phyloP scores from a whole-genome alignment of 2,888 invertebrate species.

The Miltochrista miniata region DNA sequence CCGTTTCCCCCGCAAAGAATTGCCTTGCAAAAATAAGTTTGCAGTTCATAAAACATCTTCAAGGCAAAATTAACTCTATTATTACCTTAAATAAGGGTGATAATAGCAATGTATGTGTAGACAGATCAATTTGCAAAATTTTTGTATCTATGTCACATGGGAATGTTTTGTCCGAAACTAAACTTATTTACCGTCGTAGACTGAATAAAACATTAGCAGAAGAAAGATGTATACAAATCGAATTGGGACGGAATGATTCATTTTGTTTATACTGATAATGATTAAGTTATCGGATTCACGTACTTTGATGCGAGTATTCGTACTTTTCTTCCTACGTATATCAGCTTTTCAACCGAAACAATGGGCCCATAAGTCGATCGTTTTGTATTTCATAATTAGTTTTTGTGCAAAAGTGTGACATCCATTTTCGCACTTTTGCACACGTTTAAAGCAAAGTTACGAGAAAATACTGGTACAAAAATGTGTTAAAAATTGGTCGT shows the following conservation, averaged over 20 bases:
- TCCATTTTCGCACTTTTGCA: too few relatives aligned
- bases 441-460: too few relatives aligned
- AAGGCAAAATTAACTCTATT: conserved; percentile 17
- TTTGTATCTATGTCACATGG: conserved; percentile 78
- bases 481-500: too few relatives aligned
- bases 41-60: conserved; percentile 5
- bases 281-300: conserved; percentile 37
- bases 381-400: too few relatives aligned
- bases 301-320: conserved; percentile 18
- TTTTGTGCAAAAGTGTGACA: too few relatives aligned
- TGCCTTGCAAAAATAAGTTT: conserved; percentile 42
- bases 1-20: conserved; percentile 77
- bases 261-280: conserved; percentile 50
- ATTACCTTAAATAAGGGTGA: conserved; percentile 1
- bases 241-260: conserved; percentile 60
- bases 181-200: conserved; percentile 74
- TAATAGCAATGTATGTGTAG: background rate
- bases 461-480: too few relatives aligned
- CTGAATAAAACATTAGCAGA: conserved; percentile 74
- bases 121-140: conserved; percentile 47
- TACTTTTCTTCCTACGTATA: too few relatives aligned
- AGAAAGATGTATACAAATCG: conserved; percentile 62
- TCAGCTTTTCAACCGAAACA: too few relatives aligned
- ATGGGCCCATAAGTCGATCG: too few relatives aligned
- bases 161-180: conserved; percentile 80